A percentile compares a stretch with the other conserved stretches of the same genome.
Conservation (phyloP, 2,113 vertebrate genomes). For the Rutilus rutilus region DNA sequence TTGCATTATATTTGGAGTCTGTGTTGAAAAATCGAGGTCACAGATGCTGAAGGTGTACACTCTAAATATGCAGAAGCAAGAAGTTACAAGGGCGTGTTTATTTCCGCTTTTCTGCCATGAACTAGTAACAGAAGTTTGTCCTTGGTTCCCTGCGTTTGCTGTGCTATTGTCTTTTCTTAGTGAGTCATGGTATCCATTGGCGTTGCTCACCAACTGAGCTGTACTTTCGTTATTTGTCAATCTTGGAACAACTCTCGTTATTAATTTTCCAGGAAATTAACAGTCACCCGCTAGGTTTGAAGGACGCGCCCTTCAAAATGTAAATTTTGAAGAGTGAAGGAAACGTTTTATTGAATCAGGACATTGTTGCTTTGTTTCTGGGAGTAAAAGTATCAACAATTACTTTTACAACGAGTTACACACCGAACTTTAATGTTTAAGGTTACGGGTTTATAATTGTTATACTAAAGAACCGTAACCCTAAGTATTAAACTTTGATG, state of each 20-base stretch:
- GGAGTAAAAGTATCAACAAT: neutral
- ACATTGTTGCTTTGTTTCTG: neutral
- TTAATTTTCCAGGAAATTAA: conserved; percentile 9
- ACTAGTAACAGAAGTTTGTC: conserved; percentile 22
- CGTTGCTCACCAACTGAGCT: conserved; percentile 16
- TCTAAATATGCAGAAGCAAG: neutral
- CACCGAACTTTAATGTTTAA: no score
- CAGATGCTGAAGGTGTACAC: conserved; percentile 5
- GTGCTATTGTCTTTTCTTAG: neutral
- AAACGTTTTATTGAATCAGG: neutral
- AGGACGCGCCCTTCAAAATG: neutral
- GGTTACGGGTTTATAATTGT: no score
- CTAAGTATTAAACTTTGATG: no score
- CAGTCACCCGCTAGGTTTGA: neutral
- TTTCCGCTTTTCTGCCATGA: neutral
- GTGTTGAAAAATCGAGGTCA: neutral
- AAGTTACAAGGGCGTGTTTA: neutral
- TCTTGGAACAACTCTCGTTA: neutral
- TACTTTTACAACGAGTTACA: no score
- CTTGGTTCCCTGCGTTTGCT: neutral
- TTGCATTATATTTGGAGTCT: neutral
- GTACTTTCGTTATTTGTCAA: neutral
- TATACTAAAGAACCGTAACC: no score
- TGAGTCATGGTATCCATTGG: conserved; percentile 19
- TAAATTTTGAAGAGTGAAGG: neutral